Conservation (phyloP, 23 tunicate species). For the Ciona savignyi region DNA sequence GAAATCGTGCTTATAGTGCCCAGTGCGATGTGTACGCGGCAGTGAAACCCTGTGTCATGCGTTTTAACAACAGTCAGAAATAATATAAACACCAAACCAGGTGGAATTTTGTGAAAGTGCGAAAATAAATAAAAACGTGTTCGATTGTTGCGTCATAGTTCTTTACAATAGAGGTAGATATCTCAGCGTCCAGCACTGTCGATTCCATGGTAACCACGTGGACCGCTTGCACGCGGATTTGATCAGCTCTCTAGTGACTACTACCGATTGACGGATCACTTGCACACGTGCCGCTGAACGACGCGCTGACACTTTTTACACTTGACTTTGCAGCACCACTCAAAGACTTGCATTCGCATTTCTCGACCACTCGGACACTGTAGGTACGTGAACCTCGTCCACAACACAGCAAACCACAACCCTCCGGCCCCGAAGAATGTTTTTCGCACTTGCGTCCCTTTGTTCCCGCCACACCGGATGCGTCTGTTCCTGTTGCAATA, state of each 20-base stretch:
- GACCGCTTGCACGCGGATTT: neutral
- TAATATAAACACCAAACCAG: neutral
- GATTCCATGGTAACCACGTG: neutral
- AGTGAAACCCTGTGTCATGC: neutral
- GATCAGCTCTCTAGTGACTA: neutral
- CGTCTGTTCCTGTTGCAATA: conserved; percentile 49
- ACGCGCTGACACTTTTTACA: conserved; percentile 56
- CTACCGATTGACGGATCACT: conserved; percentile 17
- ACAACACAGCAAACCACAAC: conserved; percentile 92
- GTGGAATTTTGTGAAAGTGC: neutral
- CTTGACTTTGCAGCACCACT: conserved; percentile 92
- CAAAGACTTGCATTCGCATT: conserved; percentile 86
- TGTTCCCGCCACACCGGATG: conserved; percentile 75
- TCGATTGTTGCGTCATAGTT: neutral
- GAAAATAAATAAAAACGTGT: neutral
- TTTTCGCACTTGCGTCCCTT: conserved; percentile 71
- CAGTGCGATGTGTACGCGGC: neutral
- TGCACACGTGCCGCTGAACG: conserved; percentile 64
- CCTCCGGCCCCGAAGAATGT: conserved; percentile 67
- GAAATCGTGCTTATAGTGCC: neutral
- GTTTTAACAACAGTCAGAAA: neutral
- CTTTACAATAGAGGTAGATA: neutral
- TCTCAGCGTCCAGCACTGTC: neutral
- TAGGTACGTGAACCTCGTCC: conserved; percentile 56
- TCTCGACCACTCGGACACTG: conserved; percentile 40